phyloP scores from a whole-genome alignment of 2,797 vertebrate species.

The Anableps anableps region DNA sequence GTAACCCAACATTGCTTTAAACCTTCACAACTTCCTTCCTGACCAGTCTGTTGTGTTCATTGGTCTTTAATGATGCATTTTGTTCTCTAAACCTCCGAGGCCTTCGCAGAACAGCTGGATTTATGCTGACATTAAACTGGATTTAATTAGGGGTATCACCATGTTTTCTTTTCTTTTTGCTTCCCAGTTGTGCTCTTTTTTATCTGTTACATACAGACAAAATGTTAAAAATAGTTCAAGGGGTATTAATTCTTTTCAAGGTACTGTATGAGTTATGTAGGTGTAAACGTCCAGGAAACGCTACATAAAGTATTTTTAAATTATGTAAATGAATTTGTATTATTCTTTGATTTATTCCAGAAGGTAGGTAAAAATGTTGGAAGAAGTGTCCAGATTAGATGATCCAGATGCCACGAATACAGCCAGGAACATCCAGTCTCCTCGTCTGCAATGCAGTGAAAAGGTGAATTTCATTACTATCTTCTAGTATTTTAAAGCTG shows the following conservation, averaged over 20 bases:
- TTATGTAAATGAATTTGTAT: neutral
- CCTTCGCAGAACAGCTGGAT: neutral
- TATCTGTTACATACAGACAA: too few relatives aligned
- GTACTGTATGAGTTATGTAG: neutral
- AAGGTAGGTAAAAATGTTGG: conserved; percentile 62
- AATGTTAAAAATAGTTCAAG: neutral
- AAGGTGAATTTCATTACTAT: conserved; percentile 72
- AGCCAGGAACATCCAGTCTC: conserved; percentile 40
- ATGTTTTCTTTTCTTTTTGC: neutral
- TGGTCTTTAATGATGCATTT: neutral
- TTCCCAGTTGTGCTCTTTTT: neutral
- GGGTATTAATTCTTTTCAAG: neutral
- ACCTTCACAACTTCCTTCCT: neutral
- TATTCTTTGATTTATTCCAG: conserved; percentile 58
- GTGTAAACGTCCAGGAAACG: neutral
- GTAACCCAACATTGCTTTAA: neutral
- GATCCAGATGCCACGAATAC: conserved; percentile 63
- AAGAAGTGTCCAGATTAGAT: conserved; percentile 35
- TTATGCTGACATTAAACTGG: neutral
- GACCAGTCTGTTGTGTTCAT: neutral
- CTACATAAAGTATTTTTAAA: neutral
- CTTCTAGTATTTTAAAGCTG: neutral
- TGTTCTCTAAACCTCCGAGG: neutral
- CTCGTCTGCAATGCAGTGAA: conserved; percentile 43
- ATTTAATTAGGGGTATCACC: neutral